Percentiles rank a stretch among this genome's conserved stretches.
These are phyloP conservation scores for Tiliqua scincoides DNA, from an alignment of 2,113 vertebrate species.

Conservation along the genomic window DNA sequence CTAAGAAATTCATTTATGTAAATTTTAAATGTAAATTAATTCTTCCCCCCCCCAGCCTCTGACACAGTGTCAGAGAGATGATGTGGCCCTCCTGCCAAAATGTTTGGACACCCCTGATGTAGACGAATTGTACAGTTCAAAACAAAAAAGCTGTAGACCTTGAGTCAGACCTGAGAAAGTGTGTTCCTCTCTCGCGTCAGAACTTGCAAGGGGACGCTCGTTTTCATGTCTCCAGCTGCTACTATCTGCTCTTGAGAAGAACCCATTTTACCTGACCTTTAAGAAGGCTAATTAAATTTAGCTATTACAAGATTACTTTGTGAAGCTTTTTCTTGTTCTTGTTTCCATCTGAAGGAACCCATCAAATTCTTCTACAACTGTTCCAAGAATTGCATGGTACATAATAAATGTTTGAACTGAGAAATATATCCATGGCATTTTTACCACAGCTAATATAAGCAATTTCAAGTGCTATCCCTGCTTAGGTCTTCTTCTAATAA, in stretches of 20 bases:
- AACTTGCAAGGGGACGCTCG: no score
- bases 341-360: background rate
- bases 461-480: background rate
- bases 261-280: background rate
- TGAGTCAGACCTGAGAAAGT: no score
- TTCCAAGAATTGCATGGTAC: background rate
- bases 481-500: background rate
- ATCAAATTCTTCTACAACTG: background rate
- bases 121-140: no score
- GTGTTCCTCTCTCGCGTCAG: no score
- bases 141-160: no score
- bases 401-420: background rate
- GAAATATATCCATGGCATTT: background rate
- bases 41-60: no score
- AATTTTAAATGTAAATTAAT: no score
- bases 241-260: background rate
- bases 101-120: no score
- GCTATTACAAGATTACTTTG: background rate
- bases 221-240: background rate
- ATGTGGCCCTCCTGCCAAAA: no score
- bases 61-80: no score
- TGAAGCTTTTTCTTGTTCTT: background rate
- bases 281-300: background rate
- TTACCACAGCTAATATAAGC: background rate
- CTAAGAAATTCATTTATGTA: no score